A percentile compares a stretch with the other conserved stretches of the same genome.
phyloP scores from a whole-genome alignment of 2,113 vertebrate species.

The Paracanthobrama guichenoti region DNA sequence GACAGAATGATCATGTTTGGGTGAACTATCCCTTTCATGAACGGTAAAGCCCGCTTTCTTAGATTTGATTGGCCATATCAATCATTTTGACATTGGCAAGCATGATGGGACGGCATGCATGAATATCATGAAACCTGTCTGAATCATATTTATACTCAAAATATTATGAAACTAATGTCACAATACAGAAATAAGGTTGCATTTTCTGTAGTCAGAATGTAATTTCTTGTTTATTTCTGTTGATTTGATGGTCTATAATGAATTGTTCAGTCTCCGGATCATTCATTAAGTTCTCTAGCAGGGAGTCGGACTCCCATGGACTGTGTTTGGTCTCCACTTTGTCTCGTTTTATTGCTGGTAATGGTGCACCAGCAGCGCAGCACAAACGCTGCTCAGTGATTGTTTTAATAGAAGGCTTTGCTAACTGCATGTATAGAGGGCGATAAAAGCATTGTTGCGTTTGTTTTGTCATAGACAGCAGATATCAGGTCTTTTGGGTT shows the following conservation, averaged over 20 bases:
- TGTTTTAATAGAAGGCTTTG: constrained; percentile 63
- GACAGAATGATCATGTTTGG: too few relatives aligned
- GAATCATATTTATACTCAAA: neutral
- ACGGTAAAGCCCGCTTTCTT: neutral
- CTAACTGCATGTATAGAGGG: constrained; percentile 38
- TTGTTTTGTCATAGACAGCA: constrained; percentile 53
- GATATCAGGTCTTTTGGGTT: constrained; percentile 25
- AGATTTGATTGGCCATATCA: neutral
- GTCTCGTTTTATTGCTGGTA: neutral
- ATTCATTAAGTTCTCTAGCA: neutral
- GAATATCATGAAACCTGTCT: neutral
- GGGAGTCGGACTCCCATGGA: neutral
- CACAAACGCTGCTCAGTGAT: constrained; percentile 49
- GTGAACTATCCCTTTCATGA: too few relatives aligned
- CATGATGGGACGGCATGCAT: too few relatives aligned
- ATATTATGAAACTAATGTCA: neutral
- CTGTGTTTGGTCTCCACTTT: neutral
- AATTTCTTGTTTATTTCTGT: too few relatives aligned
- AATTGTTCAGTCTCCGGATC: neutral
- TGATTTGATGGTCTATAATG: neutral
- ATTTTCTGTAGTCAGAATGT: too few relatives aligned
- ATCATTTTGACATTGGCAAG: neutral
- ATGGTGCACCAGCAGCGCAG: constrained; percentile 20
- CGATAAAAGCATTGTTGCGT: constrained; percentile 51
- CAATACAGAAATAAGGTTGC: neutral